phyloP scores from a whole-genome alignment of 2,888 invertebrate species.

The Brachypterus glaber region DNA sequence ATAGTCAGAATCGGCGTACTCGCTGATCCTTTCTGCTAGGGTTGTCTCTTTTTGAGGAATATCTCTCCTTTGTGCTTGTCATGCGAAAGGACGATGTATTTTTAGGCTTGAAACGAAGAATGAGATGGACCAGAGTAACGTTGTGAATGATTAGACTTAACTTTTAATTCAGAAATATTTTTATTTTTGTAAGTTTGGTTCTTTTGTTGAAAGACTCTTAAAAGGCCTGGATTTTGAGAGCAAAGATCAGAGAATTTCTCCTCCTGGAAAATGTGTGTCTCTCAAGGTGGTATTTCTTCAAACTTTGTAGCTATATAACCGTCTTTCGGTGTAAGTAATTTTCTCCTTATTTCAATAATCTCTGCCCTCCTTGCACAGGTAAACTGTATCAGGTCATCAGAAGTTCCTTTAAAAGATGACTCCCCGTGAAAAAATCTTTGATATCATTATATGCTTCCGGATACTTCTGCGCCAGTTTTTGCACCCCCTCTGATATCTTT shows the following conservation, averaged over 20 bases:
- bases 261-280: constrained; percentile 4
- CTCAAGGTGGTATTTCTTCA: constrained; percentile 5
- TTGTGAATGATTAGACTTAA: too few relatives aligned
- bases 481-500: not conserved
- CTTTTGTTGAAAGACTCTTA: too few relatives aligned
- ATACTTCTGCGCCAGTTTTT: not conserved
- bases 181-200: too few relatives aligned
- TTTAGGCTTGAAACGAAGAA: too few relatives aligned
- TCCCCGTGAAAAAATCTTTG: not conserved
- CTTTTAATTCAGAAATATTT: too few relatives aligned
- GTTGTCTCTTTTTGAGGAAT: too few relatives aligned
- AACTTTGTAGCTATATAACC: not conserved
- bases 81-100: too few relatives aligned
- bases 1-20: not conserved
- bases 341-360: constrained; percentile 1
- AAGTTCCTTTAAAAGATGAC: too few relatives aligned
- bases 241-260: not conserved
- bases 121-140: too few relatives aligned
- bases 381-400: too few relatives aligned
- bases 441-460: not conserved
- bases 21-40: too few relatives aligned
- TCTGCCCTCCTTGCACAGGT: not conserved
- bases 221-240: not conserved
- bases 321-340: not conserved
- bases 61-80: too few relatives aligned